Percentiles rank a stretch among this genome's conserved stretches.
Conservation (phyloP, 2,888 invertebrate genomes). For the Melanotus villosus region DNA sequence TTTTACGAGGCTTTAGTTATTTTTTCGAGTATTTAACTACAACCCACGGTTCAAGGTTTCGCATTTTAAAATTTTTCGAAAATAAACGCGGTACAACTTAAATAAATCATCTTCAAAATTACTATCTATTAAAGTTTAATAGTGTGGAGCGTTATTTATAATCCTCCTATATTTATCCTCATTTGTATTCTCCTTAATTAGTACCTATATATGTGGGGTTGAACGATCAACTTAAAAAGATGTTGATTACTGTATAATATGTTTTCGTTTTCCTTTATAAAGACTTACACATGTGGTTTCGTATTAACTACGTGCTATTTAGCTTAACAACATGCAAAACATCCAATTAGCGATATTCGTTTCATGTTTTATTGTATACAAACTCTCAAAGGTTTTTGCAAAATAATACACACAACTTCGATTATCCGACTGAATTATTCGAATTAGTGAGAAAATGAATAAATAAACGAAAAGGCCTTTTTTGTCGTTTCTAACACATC, state of each 20-base stretch:
- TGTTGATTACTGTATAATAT: neutral
- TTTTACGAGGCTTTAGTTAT: neutral
- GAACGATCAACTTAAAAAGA: neutral
- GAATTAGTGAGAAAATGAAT: no score
- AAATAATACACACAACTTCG: no score
- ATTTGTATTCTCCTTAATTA: conserved; percentile 8
- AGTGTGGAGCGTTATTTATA: conserved; percentile 4
- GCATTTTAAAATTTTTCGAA: neutral
- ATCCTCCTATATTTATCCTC: conserved; percentile 2
- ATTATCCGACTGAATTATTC: no score
- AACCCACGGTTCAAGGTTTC: conserved; percentile 4
- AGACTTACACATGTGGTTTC: no score
- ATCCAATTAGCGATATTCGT: no score
- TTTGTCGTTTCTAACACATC: no score
- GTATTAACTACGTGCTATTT: no score
- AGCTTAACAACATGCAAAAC: no score
- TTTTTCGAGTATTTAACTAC: neutral
- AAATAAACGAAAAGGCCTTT: no score
- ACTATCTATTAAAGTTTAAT: conserved; percentile 16
- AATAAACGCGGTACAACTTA: neutral
- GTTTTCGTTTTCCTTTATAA: neutral
- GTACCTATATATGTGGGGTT: neutral
- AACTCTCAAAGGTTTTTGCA: no score
- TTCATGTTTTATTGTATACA: no score
- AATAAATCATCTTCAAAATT: conserved; percentile 19